Base-by-base conservation (phyloP, 2,797 vertebrate genomes). In the Menidia menidia region DNA sequence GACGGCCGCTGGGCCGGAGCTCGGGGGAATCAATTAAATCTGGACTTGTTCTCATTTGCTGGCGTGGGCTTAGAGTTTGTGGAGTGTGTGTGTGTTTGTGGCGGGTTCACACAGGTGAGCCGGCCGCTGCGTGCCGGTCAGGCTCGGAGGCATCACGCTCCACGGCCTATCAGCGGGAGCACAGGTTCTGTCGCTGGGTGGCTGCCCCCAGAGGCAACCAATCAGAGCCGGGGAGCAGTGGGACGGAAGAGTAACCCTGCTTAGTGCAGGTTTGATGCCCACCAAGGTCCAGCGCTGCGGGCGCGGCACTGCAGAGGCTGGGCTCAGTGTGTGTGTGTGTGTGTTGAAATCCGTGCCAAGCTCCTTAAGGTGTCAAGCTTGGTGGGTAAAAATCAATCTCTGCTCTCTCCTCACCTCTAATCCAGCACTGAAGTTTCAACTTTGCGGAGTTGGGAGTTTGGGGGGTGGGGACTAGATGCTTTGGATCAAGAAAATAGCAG, bases 231-330 rank as follows among this genome's bases (percentile, higher is more conserved):
- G 11, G 74, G 71, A 72, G 83, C 82, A 89, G 76, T 45, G 60
- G 77, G 60, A 76, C 7, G 85, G 88, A 92, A 88, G 82, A 91
- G 68, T 35, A 35, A 67, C 60, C 86, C 73, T 83, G 69, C 88
- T 91, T 89, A 92, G 88, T 87, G 83, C 82, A 82, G 87, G 85
- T 92, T 89, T 87, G 86, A 88, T 89, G 84, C 87, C 80, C 78
- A 75, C 77, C 72, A 72, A 80, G 77, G 85, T 80, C 74, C 78
- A 75, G 13, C 9, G 74, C 87, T 81, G 78, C 66, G 71, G 81
- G 86, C 79, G 68, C 66, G 66, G 78, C 44, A 9, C 72, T 81
- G 80, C 70, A 79, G 50, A 44, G 64, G 47, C 71, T 16, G 47
- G 66, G 42, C 60, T 77, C 53, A 45, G 61, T 9, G 41, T 35